A percentile compares a stretch with the other conserved stretches of the same genome.
Conservation (phyloP, 2,888 invertebrate genomes). For the Erebia aethiops region DNA sequence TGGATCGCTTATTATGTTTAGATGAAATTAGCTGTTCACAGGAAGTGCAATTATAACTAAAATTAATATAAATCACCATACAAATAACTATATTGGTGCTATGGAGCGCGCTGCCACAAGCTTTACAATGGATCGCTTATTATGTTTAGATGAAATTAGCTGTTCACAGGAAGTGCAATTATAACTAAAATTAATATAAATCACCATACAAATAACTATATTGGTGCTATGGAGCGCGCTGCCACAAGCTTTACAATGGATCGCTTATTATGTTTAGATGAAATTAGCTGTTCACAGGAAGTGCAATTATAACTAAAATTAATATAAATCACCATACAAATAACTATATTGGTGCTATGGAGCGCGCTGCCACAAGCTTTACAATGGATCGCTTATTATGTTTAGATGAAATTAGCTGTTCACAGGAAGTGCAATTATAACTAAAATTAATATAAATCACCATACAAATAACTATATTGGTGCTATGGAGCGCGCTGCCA, state of each 20-base stretch:
- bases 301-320: no score
- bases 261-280: background rate
- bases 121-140: background rate
- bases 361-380: background rate
- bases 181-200: no score
- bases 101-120: background rate
- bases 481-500: background rate
- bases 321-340: constrained; percentile 16
- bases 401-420: background rate
- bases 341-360: background rate
- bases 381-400: background rate
- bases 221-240: background rate
- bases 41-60: no score
- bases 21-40: background rate
- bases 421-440: background rate
- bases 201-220: constrained; percentile 11
- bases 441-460: constrained; percentile 15
- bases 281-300: background rate
- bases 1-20: background rate
- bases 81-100: constrained; percentile 4
- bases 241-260: background rate
- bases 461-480: constrained; percentile 6
- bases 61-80: constrained; percentile 14
- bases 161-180: background rate
- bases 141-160: background rate